phyloP scores from a whole-genome alignment of 2,888 invertebrate species.

The Drosophila antonietae region DNA sequence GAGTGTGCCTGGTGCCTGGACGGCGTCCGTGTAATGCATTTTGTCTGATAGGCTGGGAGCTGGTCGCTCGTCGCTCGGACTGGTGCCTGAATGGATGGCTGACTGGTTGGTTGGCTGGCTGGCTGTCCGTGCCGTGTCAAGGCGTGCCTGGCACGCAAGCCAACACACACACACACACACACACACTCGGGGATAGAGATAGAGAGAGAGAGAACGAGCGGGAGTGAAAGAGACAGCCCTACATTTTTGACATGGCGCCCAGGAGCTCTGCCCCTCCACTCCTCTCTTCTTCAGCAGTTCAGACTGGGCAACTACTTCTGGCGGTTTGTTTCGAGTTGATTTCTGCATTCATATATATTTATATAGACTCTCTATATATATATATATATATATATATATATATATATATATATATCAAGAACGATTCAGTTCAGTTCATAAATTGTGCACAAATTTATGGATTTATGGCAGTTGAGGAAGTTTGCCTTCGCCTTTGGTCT shows the following conservation, averaged over 20 bases:
- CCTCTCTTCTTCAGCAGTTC: conserved; percentile 18
- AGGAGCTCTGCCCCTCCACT: conserved; percentile 13
- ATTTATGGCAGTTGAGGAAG: conserved; percentile 45
- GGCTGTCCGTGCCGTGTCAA: conserved; percentile 60
- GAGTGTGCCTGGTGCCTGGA: conserved; percentile 27
- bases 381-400: conserved; percentile 15
- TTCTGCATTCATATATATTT: conserved; percentile 28
- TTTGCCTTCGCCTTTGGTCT: conserved; percentile 40
- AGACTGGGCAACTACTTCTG: conserved; percentile 78
- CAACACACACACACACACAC: conserved; percentile 37
- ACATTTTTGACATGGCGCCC: conserved; percentile 66
- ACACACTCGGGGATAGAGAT: conserved; percentile 3
- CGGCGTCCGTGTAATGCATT: conserved; percentile 42
- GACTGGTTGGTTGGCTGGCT: conserved; percentile 42
- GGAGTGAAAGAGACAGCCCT: conserved; percentile 15
- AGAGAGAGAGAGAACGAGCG: conserved; percentile 7
- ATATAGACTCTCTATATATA: conserved; percentile 11
- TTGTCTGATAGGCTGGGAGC: conserved; percentile 66
- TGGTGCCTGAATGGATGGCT: conserved; percentile 46
- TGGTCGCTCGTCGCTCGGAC: conserved; percentile 65
- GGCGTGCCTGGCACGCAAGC: conserved; percentile 80
- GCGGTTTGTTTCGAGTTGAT: conserved; percentile 59
- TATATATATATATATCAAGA: conserved; percentile 20
- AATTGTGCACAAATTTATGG: conserved; percentile 59
- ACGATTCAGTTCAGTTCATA: conserved; percentile 59